Evolutionary conservation across 2,113 vertebrate species (phyloP).

Genomic region (Crotophaga sulcirostris): DNA sequence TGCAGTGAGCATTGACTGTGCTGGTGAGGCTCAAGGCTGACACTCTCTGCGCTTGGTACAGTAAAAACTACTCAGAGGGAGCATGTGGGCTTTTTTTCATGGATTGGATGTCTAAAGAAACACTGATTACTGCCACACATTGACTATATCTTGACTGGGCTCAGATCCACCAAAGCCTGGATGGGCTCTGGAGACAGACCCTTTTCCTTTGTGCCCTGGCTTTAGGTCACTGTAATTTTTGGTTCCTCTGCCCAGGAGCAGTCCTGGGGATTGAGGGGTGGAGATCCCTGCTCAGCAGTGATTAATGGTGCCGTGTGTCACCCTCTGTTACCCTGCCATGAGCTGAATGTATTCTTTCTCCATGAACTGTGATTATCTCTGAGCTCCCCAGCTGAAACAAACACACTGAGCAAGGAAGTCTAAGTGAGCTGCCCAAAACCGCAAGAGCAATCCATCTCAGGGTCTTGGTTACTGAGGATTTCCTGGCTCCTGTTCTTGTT

Average conservation of each 20-base stretch:
- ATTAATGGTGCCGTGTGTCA: fast-evolving
- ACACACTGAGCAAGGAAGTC: not conserved
- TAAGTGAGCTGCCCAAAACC: not conserved
- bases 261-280: not conserved
- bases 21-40: not conserved
- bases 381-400: not conserved
- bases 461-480: not conserved
- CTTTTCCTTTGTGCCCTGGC: fast-evolving
- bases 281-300: not conserved
- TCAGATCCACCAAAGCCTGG: not conserved
- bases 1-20: not conserved
- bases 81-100: fast-evolving
- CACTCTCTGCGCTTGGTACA: not conserved
- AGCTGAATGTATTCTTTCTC: not conserved
- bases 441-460: not conserved
- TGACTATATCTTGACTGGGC: not conserved
- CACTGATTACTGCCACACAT: not conserved
- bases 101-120: not conserved
- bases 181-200: not conserved
- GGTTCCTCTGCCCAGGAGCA: not conserved
- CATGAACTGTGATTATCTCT: not conserved
- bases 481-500: not conserved
- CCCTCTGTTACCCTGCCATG: not conserved
- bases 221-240: not conserved
- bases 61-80: not conserved